Conservation (phyloP, 1,140 invertebrate species). For the Augochlora pura region DNA sequence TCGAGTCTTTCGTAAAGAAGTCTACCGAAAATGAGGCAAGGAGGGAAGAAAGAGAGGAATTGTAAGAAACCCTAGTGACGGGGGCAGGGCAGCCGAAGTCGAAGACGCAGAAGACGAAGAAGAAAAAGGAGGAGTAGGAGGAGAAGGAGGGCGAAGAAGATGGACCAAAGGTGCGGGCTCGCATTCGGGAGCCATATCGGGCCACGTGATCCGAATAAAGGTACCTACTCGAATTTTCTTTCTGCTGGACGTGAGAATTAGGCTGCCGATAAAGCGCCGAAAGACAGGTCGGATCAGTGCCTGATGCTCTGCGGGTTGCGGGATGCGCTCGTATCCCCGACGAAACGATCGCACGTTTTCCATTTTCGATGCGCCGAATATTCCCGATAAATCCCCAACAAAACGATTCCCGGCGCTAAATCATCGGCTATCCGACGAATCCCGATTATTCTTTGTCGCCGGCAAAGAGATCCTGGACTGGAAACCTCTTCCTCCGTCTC, state of each 20-base stretch:
- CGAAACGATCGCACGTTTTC: neutral
- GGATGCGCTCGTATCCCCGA: neutral
- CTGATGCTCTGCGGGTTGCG: conserved; percentile 16
- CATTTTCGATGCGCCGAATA: neutral
- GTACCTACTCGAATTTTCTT: conserved; percentile 49
- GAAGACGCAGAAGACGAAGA: too few relatives aligned
- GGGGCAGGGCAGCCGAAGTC: neutral
- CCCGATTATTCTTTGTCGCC: neutral
- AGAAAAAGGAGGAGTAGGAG: conserved; percentile 6
- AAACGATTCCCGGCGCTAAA: conserved; percentile 6
- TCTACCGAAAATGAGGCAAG: conserved; percentile 32
- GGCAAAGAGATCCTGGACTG: neutral
- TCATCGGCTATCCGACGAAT: conserved; percentile 5
- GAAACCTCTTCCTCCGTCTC: neutral
- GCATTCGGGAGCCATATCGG: conserved; percentile 69
- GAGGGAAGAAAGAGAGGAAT: conserved; percentile 39
- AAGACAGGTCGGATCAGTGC: conserved; percentile 36
- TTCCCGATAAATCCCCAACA: conserved; percentile 17
- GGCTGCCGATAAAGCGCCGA: conserved; percentile 32
- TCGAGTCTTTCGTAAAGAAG: conserved; percentile 12
- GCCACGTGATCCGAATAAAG: conserved; percentile 73
- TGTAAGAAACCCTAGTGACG: conserved; percentile 13
- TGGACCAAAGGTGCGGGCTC: conserved; percentile 63
- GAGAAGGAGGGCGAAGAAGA: conserved; percentile 36
- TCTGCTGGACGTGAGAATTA: conserved; percentile 60